Evolutionary conservation across 2,113 vertebrate genomes (phyloP).

Genomic region (Gobiocypris rarus): DNA sequence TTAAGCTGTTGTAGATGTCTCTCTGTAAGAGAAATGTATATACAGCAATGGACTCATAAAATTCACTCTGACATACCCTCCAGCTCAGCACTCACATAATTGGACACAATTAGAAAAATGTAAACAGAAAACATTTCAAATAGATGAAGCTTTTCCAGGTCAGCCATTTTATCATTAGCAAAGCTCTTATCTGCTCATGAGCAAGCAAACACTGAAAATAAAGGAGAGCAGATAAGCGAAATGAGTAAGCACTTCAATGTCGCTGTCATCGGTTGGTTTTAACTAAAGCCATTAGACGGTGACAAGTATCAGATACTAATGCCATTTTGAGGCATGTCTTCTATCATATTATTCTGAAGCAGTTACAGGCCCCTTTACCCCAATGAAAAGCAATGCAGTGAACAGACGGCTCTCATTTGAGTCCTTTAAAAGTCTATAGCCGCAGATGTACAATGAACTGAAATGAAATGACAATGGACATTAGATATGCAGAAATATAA

Average conservation of each 20-base stretch:
- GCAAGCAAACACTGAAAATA: slow-evolving; percentile 61
- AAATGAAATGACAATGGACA: slow-evolving; percentile 70
- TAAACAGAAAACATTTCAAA: slow-evolving; percentile 70
- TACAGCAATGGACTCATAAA: slow-evolving; percentile 45
- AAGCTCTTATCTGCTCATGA: slow-evolving; percentile 72
- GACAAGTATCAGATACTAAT: slow-evolving; percentile 68
- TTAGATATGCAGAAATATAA: slow-evolving; percentile 67
- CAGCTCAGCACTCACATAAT: slow-evolving; percentile 61
- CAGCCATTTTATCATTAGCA: slow-evolving; percentile 71
- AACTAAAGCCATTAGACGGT: slow-evolving; percentile 68
- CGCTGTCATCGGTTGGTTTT: slow-evolving; percentile 64
- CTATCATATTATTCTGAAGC: slow-evolving; percentile 35
- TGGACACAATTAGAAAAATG: slow-evolving; percentile 74
- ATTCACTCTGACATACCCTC: slow-evolving; percentile 64
- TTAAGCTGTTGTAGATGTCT: slow-evolving; percentile 64
- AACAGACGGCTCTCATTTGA: slow-evolving; percentile 53
- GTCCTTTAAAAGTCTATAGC: slow-evolving; percentile 54
- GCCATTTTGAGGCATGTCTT: slow-evolving; percentile 63
- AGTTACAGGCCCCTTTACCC: slow-evolving; percentile 41
- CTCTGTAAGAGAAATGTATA: slow-evolving; percentile 50
- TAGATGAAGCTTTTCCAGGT: slow-evolving; percentile 62
- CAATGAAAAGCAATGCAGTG: slow-evolving; percentile 45
- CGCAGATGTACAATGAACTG: slow-evolving; percentile 59
- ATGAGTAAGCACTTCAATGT: slow-evolving; percentile 66
- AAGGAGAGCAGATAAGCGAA: slow-evolving; percentile 64